A percentile compares a stretch with the other conserved stretches of the same genome.
Evolutionary conservation across 2,113 vertebrate genomes (phyloP).

Genomic region (Chaetodon auriga): DNA sequence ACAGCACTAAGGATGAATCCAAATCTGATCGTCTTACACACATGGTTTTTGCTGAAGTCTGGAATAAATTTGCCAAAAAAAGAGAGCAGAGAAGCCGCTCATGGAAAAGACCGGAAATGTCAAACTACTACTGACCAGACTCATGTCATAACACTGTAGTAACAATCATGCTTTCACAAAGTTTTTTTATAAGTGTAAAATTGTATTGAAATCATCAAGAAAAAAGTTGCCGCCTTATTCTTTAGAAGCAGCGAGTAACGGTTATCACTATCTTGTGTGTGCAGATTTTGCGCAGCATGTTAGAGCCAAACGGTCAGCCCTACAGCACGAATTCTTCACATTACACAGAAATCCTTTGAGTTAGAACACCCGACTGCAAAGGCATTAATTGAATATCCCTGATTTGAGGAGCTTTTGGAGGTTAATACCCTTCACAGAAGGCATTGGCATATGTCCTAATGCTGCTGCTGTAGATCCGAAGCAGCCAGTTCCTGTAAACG

Average conservation of each 20-base stretch:
- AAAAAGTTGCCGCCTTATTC: slow-evolving; percentile 35
- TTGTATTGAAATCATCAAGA: background rate
- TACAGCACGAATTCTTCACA: background rate
- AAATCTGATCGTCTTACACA: background rate
- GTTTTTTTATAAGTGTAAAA: background rate
- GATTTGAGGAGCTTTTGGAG: slow-evolving; percentile 3
- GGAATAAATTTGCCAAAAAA: too few relatives aligned
- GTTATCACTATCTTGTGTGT: slow-evolving; percentile 61
- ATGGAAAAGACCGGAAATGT: background rate
- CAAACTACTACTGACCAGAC: background rate
- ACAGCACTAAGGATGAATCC: background rate
- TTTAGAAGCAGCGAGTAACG: slow-evolving; percentile 44
- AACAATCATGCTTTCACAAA: background rate
- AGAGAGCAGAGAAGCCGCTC: background rate
- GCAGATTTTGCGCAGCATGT: slow-evolving; percentile 39
- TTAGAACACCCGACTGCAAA: background rate
- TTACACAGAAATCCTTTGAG: background rate
- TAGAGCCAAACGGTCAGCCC: slow-evolving; percentile 20
- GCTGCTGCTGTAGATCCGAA: slow-evolving; percentile 14
- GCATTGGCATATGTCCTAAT: slow-evolving; percentile 24
- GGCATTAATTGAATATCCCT: background rate
- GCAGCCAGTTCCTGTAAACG: slow-evolving; percentile 45
- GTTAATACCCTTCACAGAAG: slow-evolving; percentile 28
- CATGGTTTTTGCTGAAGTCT: background rate
- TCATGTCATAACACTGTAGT: background rate